Evolutionary conservation across 2,888 invertebrate species (phyloP).

Genomic region (Hyppa rectilinea): DNA sequence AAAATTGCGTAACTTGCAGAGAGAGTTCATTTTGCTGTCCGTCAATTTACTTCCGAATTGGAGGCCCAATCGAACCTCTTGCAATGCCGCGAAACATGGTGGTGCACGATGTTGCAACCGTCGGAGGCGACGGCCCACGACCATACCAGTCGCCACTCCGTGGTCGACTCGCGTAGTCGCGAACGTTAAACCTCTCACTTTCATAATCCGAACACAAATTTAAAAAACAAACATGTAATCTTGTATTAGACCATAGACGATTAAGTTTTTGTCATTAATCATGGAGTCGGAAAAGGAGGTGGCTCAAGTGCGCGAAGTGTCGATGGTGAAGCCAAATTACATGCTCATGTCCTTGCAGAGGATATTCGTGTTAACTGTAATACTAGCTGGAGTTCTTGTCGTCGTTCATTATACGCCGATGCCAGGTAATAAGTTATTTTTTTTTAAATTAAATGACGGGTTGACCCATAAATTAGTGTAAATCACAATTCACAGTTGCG

Average conservation of each 20-base stretch:
- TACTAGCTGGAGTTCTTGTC: conserved; percentile 92
- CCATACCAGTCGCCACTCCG: conserved; percentile 82
- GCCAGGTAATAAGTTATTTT: conserved; percentile 90
- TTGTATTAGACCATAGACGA: conserved; percentile 45
- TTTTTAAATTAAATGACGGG: neutral
- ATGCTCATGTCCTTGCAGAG: conserved; percentile 92
- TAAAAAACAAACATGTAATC: conserved; percentile 72
- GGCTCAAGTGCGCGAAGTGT: conserved; percentile 70
- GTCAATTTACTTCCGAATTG: conserved; percentile 85
- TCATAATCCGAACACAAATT: conserved; percentile 49
- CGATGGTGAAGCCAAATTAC: conserved; percentile 86
- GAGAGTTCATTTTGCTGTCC: conserved; percentile 77
- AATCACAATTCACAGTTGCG: neutral
- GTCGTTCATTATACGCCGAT: conserved; percentile 93
- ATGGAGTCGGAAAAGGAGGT: conserved; percentile 83
- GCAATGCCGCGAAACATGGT: conserved; percentile 59
- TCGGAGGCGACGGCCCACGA: conserved; percentile 62
- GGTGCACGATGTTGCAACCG: conserved; percentile 75
- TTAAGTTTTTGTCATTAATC: conserved; percentile 53
- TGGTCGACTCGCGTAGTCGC: conserved; percentile 86
- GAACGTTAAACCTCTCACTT: conserved; percentile 66
- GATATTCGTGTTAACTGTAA: conserved; percentile 92
- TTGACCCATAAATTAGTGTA: neutral
- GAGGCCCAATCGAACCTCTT: conserved; percentile 71
- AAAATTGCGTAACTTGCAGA: conserved; percentile 80